Base-by-base conservation (phyloP, 1,140 invertebrate species). In the Spodoptera litura region DNA sequence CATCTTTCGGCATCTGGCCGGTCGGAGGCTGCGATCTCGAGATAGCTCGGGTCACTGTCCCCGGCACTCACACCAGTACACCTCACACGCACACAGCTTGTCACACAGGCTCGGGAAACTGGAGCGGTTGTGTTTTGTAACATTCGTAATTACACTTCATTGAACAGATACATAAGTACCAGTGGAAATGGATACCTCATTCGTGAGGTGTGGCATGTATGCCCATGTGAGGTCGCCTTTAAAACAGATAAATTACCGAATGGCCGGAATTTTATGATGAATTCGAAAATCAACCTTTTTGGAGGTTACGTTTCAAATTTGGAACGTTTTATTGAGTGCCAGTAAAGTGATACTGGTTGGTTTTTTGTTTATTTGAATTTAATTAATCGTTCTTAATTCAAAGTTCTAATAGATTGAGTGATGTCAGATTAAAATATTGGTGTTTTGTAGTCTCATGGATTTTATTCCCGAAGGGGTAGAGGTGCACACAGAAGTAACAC, bases 1-100 rank as follows among this genome's bases (percentile, higher is more conserved):
- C 90, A 93, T 93, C 90, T 93, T 94, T 93, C 91, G 92, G 92
- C 92, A 93, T 94, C 91, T 92, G 91, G 87, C 89, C 91, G 91
- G 90, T 94, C 92, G 91, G 91, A 93, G 92, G 92, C 92, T 94
- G 92, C 88, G 92, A 94, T 94, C 89, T 87, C 82, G 84, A 86
- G 90, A 91, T 91, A 89, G 88, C 84, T 59, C 89, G 85, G 92
- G 92, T 94, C 91, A 93, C 85, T 94, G 92, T 88, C 91, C 91
- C 87, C 89, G 35, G 35, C 83, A 86, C 84, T 75, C 86, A 84
- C 84, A 85, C 86, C 1, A 49, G 38, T 58, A 85, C 82, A 75
- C 85, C 82, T 82, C 86, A 52, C 44, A 72, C 74, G 64, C 44
- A 38, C 52, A 49, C 77, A 74, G 25, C 66, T 44, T 68, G 77